Evolutionary conservation across 1,140 invertebrate species (phyloP).

Genomic region (Harpegnathos saltator): DNA sequence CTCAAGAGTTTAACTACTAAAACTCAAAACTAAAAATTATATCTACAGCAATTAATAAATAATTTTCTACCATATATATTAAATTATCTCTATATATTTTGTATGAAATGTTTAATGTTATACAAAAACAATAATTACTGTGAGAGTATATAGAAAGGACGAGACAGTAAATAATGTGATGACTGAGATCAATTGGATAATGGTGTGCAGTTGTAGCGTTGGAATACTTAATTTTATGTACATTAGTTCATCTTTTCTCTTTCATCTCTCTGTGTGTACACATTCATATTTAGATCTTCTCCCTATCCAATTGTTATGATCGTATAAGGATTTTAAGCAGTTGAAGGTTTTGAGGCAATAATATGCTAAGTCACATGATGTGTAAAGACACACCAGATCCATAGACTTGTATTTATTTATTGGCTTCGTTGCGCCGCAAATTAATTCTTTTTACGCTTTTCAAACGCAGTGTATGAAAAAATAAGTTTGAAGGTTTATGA

Average conservation of each 20-base stretch:
- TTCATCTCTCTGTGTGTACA: slow-evolving; percentile 16
- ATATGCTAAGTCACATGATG: slow-evolving; percentile 12
- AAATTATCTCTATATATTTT: too few species aligned
- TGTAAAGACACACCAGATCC: not conserved
- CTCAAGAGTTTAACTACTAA: too few species aligned
- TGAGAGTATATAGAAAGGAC: not conserved
- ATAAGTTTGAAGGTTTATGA: not conserved
- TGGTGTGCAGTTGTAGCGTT: slow-evolving; percentile 38
- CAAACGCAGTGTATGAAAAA: not conserved
- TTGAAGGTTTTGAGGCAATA: slow-evolving; percentile 44
- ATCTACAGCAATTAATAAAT: too few species aligned
- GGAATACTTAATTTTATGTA: slow-evolving; percentile 47
- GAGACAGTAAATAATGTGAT: slow-evolving; percentile 16
- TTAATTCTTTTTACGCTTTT: slow-evolving; percentile 21
- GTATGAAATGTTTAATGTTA: slow-evolving; percentile 19
- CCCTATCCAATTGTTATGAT: slow-evolving; percentile 22
- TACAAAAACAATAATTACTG: not conserved
- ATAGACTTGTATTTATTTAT: slow-evolving; percentile 29
- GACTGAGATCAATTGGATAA: slow-evolving; percentile 10
- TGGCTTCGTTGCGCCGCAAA: not conserved
- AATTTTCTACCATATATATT: too few species aligned
- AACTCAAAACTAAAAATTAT: too few species aligned
- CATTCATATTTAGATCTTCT: slow-evolving; percentile 3
- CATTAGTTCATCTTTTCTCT: slow-evolving; percentile 42
- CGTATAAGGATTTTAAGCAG: slow-evolving; percentile 15